Evolutionary conservation across 2,888 invertebrate genomes (phyloP), one percentile per base, ranked within the genome.

Genomic region (Tetranychus truncatus): DNA sequence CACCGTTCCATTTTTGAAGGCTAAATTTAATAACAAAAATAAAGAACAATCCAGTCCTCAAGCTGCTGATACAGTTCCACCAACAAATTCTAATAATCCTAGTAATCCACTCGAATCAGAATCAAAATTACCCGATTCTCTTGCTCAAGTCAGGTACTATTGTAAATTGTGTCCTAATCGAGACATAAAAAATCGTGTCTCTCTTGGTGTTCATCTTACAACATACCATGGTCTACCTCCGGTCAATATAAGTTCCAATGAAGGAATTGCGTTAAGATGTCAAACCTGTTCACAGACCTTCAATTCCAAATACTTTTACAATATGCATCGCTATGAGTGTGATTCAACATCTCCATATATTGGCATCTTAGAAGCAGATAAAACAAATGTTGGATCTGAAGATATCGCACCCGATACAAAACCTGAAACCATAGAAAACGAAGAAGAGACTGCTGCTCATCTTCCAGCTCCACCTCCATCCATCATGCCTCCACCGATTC

Each of bases 181-280:
- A 15, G 73, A 76, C 7, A 67, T 76, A 1, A 76, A 76, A 24
- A 76, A 76, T 65, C 45, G 76, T 7, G 74, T 76, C 34, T 76
- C 76, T 44, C 66, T 76, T 20, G 76, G 76, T 44, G 72, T 72
- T 76, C 76, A 76, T 55, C 45, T 76, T 18, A 76, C 76, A 20
- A 76, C 72, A 44, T 76, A 76, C 69, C 76, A 76, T 45, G 74
- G 71, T n/a, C 44, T 76, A 74, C 76, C 74, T 18, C 74, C 72
- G 6, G 76, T 76, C 0, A 76, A 76, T 34, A 66, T 74, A 15
- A 66, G 45, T 24, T 67, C 55, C 21, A 21, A 45, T 20, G 45
- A 69, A 6, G 74, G 74, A 15, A 67, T 66, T 6, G 73, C 71
- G 44, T 69, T 74, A 6, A 44, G 76, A n/a, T 76, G 76, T 74